Evolutionary conservation across 2,113 vertebrate genomes (phyloP).

Genomic region (Podarcis raffonei): DNA sequence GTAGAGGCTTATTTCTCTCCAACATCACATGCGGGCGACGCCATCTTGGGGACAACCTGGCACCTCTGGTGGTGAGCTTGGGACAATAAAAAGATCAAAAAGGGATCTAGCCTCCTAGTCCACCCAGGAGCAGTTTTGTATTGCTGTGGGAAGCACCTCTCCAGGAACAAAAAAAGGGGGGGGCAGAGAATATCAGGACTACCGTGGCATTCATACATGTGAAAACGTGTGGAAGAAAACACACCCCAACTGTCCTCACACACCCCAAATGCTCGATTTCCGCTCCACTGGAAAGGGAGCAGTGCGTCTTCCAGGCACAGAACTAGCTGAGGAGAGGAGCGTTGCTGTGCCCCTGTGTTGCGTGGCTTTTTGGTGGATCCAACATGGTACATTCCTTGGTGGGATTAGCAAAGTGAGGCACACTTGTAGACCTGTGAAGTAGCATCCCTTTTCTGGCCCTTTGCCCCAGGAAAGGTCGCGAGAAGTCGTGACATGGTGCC

Average conservation of each 20-base stretch:
- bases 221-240: not conserved
- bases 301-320: not conserved
- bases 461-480: not conserved
- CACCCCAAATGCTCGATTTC: not conserved
- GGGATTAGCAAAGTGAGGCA: slow-evolving; percentile 16
- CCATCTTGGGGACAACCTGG: no score
- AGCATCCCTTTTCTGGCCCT: not conserved
- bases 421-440: not conserved
- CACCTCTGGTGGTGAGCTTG: not conserved
- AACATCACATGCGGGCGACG: no score
- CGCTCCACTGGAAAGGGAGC: not conserved
- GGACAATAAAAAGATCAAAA: not conserved
- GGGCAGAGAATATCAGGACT: not conserved
- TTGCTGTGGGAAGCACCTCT: not conserved
- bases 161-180: not conserved
- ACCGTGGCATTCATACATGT: not conserved
- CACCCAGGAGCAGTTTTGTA: not conserved
- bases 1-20: not conserved
- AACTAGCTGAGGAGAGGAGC: not conserved
- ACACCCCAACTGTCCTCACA: not conserved
- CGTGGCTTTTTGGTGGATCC: not conserved
- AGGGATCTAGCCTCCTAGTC: not conserved
- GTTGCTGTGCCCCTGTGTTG: not conserved
- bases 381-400: not conserved
- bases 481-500: not conserved